Evolutionary conservation across 2,113 vertebrate genomes (phyloP).

Genomic region (Siniperca knerii): DNA sequence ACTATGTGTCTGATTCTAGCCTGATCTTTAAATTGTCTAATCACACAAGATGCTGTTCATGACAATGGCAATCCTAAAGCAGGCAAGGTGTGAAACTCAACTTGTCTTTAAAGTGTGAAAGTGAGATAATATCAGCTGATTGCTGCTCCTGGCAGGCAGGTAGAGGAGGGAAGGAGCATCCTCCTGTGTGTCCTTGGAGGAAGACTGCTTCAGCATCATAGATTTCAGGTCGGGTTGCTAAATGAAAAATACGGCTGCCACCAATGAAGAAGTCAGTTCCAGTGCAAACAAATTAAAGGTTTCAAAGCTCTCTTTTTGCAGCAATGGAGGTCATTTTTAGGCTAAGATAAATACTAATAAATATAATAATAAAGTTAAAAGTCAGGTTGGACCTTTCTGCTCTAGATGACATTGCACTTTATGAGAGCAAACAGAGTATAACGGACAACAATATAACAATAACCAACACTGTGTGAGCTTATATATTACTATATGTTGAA

Average conservation of each 20-base stretch:
- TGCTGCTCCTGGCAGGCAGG: slow-evolving; percentile 26
- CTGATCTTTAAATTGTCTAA: slow-evolving; percentile 43
- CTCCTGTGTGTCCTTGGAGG: neutral
- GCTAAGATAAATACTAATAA: neutral
- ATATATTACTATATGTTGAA: neutral
- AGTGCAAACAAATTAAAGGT: neutral
- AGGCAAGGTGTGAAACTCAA: slow-evolving; percentile 19
- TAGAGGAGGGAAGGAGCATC: neutral
- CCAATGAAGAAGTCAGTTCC: neutral
- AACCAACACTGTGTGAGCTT: neutral
- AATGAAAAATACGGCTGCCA: neutral
- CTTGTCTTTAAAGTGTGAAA: slow-evolving; percentile 16
- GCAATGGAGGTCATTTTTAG: neutral
- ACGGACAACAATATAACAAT: neutral
- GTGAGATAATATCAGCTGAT: slow-evolving; percentile 40
- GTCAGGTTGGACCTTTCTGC: neutral
- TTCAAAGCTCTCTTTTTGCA: neutral
- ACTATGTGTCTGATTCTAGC: neutral
- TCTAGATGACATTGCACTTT: neutral
- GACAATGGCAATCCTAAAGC: slow-evolving; percentile 18
- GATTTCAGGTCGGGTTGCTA: slow-evolving; percentile 1
- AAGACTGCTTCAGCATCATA: neutral
- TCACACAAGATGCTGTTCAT: slow-evolving; percentile 37
- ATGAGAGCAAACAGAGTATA: neutral
- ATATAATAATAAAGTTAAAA: neutral